Evolutionary conservation across 2,113 vertebrate genomes (phyloP).

Genomic region (Crotophaga sulcirostris): DNA sequence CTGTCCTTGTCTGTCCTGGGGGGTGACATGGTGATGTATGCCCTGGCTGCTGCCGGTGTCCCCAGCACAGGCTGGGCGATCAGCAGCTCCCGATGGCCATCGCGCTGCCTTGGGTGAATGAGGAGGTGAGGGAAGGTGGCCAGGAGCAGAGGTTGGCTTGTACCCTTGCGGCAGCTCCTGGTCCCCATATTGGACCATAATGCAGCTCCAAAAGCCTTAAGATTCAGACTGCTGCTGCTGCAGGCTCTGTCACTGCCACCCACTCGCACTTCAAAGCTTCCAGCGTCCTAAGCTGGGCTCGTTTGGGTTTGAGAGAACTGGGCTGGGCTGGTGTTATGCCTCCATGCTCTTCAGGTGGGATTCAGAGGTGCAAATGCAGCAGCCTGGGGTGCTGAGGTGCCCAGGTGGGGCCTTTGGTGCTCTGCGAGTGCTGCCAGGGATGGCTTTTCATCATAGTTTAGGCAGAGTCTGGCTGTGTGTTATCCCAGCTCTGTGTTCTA

Average conservation of each 20-base stretch:
- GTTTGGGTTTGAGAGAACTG: not conserved
- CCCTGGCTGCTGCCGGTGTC: not conserved
- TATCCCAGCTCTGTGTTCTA: not conserved
- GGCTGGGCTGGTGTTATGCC: not conserved
- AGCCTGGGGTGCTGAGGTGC: not conserved
- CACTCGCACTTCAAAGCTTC: not conserved
- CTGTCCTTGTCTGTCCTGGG: not conserved
- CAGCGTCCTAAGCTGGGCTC: not conserved
- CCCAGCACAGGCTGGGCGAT: not conserved
- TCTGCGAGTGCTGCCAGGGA: not conserved
- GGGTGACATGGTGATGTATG: accelerated
- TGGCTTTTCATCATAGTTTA: accelerated
- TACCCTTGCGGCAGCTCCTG: not conserved
- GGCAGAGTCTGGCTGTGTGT: not conserved
- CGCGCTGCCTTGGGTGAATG: not conserved
- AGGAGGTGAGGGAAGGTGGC: not conserved
- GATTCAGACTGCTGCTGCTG: accelerated
- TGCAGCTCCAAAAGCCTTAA: not conserved
- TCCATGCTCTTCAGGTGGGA: not conserved
- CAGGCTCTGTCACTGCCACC: not conserved
- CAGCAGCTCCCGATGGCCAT: not conserved
- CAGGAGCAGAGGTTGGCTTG: not conserved
- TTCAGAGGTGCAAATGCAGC: not conserved
- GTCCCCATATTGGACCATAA: not conserved
- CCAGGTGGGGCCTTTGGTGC: not conserved